Evolutionary conservation across 2,888 invertebrate species (phyloP), one percentile per base, ranked within the genome.

Genomic region (Isoperla grammatica): DNA sequence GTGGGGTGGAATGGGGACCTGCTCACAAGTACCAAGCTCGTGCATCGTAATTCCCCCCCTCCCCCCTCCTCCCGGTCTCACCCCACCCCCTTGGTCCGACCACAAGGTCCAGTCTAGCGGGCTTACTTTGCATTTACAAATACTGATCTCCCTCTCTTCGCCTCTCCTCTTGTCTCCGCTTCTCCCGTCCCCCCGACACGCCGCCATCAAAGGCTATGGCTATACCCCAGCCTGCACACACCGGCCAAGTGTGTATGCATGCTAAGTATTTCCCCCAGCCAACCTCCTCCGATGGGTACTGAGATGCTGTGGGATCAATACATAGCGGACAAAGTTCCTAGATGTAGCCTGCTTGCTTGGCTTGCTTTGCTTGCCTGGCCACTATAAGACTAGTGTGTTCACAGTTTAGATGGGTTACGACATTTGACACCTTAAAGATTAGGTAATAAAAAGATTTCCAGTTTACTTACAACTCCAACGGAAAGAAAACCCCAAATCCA

Each of bases 121-220:
- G 64, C 64, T 64, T 64, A 64, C 64, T 64, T 64, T 62, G 64
- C 64, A 64, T 64, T 64, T 62, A 62, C 64, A 64, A 64, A 64
- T 64, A 64, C 64, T 64, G 59, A 58, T 56, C 54, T 58, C 54
- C 60, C 29, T 29, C 29, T 8, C 29, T n/a, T 29, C 5, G 29
- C 48, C 59, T 62, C 60, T 40, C 42, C 19, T 37, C 17, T 43
- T 42, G 48, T 22, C 53, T 39, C 54, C 29, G 12, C 19, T 20
- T 42, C 20, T 43, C 11, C 17, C 56, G 17, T 22, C 57, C 35
- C 46, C 58, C 22, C 35, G 46, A 20, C 22, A 13, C n/a, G 15
- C 54, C 56, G 55, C 61, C 63, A 56, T 63, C 62, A 63, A 63
- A 63, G 62, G 60, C 57, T 15, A 35, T 40, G 49, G 20, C 8